Percentiles rank a stretch among this genome's conserved stretches.
Conservation (phyloP, 2,888 invertebrate genomes). For the Argynnis bischoffii region DNA sequence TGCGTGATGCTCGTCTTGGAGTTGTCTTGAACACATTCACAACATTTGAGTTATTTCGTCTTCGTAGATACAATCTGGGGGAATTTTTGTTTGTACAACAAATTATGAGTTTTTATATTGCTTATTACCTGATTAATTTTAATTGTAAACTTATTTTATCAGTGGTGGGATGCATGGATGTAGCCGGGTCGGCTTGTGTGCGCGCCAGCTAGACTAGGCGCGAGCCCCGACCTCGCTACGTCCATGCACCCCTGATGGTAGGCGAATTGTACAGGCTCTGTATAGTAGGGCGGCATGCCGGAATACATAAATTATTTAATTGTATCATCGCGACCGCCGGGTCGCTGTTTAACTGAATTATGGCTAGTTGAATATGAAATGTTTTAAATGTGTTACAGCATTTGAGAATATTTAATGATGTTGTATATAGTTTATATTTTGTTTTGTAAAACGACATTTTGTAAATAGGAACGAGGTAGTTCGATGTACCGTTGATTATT, state of each 20-base stretch:
- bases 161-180: constrained; percentile 35
- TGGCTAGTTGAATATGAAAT: constrained; percentile 80
- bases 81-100: constrained; percentile 51
- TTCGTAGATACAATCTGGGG: constrained; percentile 13
- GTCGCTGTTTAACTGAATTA: constrained; percentile 68
- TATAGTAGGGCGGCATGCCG: constrained; percentile 43
- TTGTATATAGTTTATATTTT: constrained; percentile 82
- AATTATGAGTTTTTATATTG: constrained; percentile 46
- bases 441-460: constrained; percentile 75
- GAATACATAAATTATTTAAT: constrained; percentile 61
- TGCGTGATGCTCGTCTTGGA: constrained; percentile 42
- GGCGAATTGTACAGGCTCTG: constrained; percentile 65
- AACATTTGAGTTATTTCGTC: constrained; percentile 14
- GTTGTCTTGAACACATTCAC: constrained; percentile 17
- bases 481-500: constrained; percentile 60
- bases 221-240: constrained; percentile 1
- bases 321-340: constrained; percentile 55
- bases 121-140: constrained; percentile 41
- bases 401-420: constrained; percentile 82
- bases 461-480: constrained; percentile 70
- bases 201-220: background rate
- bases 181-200: constrained; percentile 4
- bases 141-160: constrained; percentile 39
- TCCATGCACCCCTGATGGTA: constrained; percentile 46
- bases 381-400: constrained; percentile 82